phyloP scores from a whole-genome alignment of 2,888 invertebrate species.

The Allacma fusca region DNA sequence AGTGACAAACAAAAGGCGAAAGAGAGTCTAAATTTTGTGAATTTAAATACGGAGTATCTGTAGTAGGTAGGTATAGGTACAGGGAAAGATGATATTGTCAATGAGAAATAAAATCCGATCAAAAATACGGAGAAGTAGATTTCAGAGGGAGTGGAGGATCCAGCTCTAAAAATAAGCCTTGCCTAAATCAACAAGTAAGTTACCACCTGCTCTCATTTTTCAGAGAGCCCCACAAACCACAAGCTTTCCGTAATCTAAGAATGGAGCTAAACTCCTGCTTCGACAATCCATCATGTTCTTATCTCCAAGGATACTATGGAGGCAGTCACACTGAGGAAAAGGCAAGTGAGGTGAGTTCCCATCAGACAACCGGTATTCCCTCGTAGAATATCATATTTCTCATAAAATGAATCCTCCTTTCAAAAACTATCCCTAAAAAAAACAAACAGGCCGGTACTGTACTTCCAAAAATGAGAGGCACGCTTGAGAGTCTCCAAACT shows the following conservation, averaged over 20 bases:
- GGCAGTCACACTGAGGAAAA: not conserved
- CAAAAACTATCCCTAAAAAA: not conserved
- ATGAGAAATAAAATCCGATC: too few species aligned
- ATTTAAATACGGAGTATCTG: too few species aligned
- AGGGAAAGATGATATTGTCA: too few species aligned
- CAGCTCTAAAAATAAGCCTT: not conserved
- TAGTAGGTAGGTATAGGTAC: too few species aligned
- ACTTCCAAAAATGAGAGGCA: not conserved
- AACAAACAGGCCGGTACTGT: too few species aligned
- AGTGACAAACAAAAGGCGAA: too few species aligned
- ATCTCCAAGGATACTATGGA: not conserved
- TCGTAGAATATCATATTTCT: conserved; percentile 2
- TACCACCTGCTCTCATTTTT: conserved; percentile 34
- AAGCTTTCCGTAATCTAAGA: not conserved
- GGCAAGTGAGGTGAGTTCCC: not conserved
- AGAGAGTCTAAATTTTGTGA: too few species aligned
- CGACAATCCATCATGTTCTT: conserved; percentile 19
- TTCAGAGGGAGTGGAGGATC: too few species aligned
- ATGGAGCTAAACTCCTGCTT: conserved; percentile 12
- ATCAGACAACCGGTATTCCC: not conserved
- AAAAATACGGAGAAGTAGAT: too few species aligned
- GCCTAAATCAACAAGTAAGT: not conserved
- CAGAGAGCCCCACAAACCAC: not conserved
- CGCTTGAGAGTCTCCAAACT: not conserved
- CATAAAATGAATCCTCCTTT: not conserved